These are phyloP conservation scores for Chionis minor DNA, from an alignment of 2,113 vertebrate genomes.

Conservation along the genomic window DNA sequence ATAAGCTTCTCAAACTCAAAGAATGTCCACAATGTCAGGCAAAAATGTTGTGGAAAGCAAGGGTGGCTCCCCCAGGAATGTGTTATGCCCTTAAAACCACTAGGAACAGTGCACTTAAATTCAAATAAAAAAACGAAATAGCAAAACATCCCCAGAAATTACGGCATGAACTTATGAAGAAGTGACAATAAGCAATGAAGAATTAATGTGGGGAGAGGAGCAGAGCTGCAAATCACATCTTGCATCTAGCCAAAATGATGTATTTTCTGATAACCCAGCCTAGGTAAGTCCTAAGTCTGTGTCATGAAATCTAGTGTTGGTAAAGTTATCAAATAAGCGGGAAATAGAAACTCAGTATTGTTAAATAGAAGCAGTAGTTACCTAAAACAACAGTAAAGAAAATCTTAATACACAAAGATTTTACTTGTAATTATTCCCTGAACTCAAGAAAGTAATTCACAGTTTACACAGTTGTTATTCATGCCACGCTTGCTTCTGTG, in stretches of 20 bases:
- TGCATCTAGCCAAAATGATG: background rate
- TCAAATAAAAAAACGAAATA: background rate
- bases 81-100: background rate
- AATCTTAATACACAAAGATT: background rate
- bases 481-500: background rate
- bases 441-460: background rate
- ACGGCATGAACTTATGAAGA: background rate
- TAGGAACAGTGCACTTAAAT: background rate
- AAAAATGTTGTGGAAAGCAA: background rate
- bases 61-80: background rate
- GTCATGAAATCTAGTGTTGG: background rate
- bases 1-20: background rate
- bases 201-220: background rate
- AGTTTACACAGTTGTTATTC: background rate
- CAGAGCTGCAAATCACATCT: background rate
- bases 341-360: background rate
- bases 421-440: background rate
- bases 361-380: background rate
- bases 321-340: background rate
- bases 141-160: background rate
- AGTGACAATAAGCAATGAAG: background rate
- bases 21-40: fast-evolving
- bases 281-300: background rate
- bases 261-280: background rate
- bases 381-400: background rate